Evolutionary conservation across 2,888 invertebrate genomes (phyloP).

Genomic region (Argynnis bischoffii): DNA sequence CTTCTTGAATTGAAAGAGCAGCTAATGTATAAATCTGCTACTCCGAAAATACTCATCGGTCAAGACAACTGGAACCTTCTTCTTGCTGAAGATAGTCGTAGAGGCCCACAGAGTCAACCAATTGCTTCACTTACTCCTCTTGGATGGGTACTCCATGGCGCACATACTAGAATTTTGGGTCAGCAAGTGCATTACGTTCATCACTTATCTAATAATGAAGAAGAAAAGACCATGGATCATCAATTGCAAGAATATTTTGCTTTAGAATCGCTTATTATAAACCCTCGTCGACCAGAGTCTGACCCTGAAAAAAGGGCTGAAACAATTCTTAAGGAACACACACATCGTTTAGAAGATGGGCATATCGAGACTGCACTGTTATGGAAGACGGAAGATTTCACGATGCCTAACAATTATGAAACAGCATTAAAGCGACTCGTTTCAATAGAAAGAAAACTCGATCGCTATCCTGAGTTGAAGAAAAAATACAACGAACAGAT

Average conservation of each 20-base stretch:
- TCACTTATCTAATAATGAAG: neutral
- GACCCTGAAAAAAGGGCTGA: slow-evolving; percentile 23
- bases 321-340: slow-evolving; percentile 10
- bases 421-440: slow-evolving; percentile 9
- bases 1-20: slow-evolving; percentile 1
- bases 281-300: slow-evolving; percentile 1
- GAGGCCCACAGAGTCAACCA: slow-evolving; percentile 22
- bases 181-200: neutral
- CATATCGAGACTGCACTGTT: slow-evolving; percentile 13
- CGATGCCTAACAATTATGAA: slow-evolving; percentile 18
- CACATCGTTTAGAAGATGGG: neutral
- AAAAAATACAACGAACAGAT: slow-evolving; percentile 1
- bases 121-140: slow-evolving; percentile 32
- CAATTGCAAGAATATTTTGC: slow-evolving; percentile 1
- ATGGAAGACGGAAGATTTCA: slow-evolving; percentile 12
- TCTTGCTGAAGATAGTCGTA: slow-evolving; percentile 12
- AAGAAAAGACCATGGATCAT: neutral
- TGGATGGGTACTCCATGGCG: slow-evolving; percentile 33
- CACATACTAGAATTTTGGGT: neutral
- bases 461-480: neutral
- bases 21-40: slow-evolving; percentile 1
- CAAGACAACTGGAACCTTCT: slow-evolving; percentile 35
- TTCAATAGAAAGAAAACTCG: slow-evolving; percentile 11
- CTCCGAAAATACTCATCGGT: slow-evolving; percentile 20
- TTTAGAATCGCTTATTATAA: neutral